Evolutionary conservation across 2,113 vertebrate species (phyloP).

Genomic region (Tichodroma muraria): DNA sequence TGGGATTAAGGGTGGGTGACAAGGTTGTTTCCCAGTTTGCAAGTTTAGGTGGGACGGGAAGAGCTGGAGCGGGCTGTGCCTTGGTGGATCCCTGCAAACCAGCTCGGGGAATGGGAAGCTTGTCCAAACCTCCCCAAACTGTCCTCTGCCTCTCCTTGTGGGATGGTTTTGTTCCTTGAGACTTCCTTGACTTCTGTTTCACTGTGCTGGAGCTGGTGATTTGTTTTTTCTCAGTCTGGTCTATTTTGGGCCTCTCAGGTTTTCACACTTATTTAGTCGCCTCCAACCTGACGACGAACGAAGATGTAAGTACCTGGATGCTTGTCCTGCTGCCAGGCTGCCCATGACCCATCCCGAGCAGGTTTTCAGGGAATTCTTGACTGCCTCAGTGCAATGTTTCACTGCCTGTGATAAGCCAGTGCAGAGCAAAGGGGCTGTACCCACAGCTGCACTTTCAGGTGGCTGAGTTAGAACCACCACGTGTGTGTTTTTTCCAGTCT

Average conservation of each 20-base stretch:
- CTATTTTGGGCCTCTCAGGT: slow-evolving; percentile 96
- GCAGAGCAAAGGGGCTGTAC: not conserved
- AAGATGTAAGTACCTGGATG: slow-evolving; percentile 83
- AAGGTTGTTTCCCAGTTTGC: not conserved
- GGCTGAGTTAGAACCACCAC: not conserved
- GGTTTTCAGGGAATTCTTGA: not conserved
- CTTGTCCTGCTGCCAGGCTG: not conserved
- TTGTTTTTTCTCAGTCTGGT: slow-evolving; percentile 98
- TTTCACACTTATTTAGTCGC: slow-evolving; percentile 97
- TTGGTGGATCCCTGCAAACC: not conserved
- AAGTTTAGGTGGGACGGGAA: not conserved
- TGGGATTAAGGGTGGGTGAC: not conserved
- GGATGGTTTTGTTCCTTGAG: not conserved
- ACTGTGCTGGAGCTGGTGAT: slow-evolving; percentile 92
- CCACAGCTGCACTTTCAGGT: not conserved
- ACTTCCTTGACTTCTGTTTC: slow-evolving; percentile 77
- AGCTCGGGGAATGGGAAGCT: not conserved
- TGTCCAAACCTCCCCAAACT: not conserved
- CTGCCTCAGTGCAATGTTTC: not conserved
- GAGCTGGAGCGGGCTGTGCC: not conserved
- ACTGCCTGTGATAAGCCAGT: not conserved
- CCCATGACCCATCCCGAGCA: not conserved
- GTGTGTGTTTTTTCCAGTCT: not conserved
- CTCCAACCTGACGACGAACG: slow-evolving; percentile 95
- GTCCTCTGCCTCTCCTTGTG: not conserved